These are phyloP conservation scores for Morbakka virulenta DNA, from an alignment of 30 jellyfish, hydroid and myxozoan species.

Conservation along the genomic window DNA sequence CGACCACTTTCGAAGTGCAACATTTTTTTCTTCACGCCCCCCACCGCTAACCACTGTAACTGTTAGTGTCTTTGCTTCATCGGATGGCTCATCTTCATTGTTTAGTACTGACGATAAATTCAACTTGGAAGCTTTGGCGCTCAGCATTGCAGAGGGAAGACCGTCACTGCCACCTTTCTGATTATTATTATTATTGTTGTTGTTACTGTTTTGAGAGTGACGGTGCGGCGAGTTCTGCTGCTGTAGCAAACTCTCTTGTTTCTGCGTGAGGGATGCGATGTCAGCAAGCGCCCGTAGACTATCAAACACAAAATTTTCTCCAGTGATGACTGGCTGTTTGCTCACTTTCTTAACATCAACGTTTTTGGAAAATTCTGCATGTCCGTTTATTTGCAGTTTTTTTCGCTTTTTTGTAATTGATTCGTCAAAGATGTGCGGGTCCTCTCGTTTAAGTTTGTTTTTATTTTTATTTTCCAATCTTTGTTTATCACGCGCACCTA, in stretches of 20 bases:
- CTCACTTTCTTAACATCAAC: not conserved
- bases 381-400: not conserved
- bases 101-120: not conserved
- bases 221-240: not conserved
- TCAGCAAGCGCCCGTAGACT: conserved; percentile 57
- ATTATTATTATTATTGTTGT: too few relatives aligned
- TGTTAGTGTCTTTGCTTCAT: not conserved
- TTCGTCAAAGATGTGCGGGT: not conserved
- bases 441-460: not conserved
- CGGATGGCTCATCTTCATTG: not conserved
- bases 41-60: not conserved
- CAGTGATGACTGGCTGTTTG: not conserved
- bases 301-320: conserved; percentile 2
- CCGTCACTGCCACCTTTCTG: not conserved
- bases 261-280: conserved; percentile 41
- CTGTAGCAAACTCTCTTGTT: not conserved
- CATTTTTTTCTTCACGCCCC: not conserved
- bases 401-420: not conserved
- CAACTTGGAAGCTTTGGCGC: not conserved
- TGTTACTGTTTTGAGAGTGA: not conserved
- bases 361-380: not conserved
- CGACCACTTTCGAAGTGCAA: not conserved
- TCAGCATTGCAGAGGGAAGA: not conserved
- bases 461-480: too few relatives aligned
- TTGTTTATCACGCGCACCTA: not conserved